Conservation (phyloP, 1,140 invertebrate species). For the Aethina tumida region DNA sequence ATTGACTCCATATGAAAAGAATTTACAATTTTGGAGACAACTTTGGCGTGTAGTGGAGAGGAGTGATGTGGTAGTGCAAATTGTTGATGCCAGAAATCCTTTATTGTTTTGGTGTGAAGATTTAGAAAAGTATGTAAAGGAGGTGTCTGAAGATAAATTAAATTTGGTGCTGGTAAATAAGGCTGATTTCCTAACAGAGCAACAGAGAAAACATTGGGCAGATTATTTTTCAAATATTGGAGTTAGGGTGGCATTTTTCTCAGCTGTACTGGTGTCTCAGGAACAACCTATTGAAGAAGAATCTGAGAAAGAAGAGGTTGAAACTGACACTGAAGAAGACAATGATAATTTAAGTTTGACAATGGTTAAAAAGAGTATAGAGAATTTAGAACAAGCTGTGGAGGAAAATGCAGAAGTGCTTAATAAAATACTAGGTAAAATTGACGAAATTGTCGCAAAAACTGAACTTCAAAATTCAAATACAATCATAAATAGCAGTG, state of each 20-base stretch:
- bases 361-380: slow-evolving; percentile 21
- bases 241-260: slow-evolving; percentile 74
- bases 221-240: slow-evolving; percentile 69
- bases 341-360: slow-evolving; percentile 20
- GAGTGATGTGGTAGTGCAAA: slow-evolving; percentile 91
- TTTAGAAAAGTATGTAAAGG: slow-evolving; percentile 87
- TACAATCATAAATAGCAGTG: slow-evolving; percentile 27
- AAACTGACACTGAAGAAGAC: slow-evolving; percentile 34
- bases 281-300: slow-evolving; percentile 31
- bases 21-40: slow-evolving; percentile 97
- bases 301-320: slow-evolving; percentile 34
- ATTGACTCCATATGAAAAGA: slow-evolving; percentile 96
- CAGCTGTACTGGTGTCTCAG: slow-evolving; percentile 50
- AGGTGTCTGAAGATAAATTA: slow-evolving; percentile 65
- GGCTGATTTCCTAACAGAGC: slow-evolving; percentile 80
- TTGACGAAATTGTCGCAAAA: slow-evolving; percentile 16
- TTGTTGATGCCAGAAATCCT: slow-evolving; percentile 95
- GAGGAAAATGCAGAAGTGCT: slow-evolving; percentile 38
- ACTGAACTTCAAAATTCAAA: slow-evolving; percentile 7
- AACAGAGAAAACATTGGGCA: slow-evolving; percentile 78
- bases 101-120: slow-evolving; percentile 89
- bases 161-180: slow-evolving; percentile 92
- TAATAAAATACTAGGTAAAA: slow-evolving; percentile 35
- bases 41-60: slow-evolving; percentile 96
- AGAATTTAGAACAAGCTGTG: slow-evolving; percentile 33